Percentiles rank a stretch among this genome's conserved stretches.
phyloP scores from a whole-genome alignment of 2,888 invertebrate genomes.

The Dolichopus griseipennis region DNA sequence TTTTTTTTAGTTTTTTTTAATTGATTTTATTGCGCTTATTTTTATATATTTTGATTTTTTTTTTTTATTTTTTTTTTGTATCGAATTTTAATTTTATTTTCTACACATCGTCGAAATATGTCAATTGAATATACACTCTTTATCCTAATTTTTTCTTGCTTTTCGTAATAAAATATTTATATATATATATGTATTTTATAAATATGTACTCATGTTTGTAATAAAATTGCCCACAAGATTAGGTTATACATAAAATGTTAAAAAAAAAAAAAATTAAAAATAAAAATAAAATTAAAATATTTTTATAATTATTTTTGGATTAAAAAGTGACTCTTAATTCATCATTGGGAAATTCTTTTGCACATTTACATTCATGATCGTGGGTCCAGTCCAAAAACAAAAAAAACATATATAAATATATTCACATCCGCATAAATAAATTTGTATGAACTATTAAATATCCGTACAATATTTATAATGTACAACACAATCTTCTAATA shows the following conservation, averaged over 20 bases:
- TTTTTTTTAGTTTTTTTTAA: neutral
- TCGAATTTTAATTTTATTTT: neutral
- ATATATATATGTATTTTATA: neutral
- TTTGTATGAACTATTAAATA: no score
- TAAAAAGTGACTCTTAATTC: neutral
- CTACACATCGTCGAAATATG: neutral
- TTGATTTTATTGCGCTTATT: conserved; percentile 2
- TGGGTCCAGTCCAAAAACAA: neutral
- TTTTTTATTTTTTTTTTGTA: no score
- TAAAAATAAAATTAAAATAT: neutral
- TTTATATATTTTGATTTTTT: no score
- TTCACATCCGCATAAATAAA: no score
- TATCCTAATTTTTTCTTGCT: neutral
- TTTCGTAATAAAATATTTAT: no score
- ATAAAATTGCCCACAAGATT: neutral
- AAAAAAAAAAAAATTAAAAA: neutral
- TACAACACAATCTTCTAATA: no score
- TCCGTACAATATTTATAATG: no score
- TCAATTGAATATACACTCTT: neutral
- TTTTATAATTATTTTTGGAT: neutral
- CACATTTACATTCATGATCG: neutral
- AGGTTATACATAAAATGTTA: neutral
- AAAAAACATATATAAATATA: no score
- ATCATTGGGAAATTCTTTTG: neutral
- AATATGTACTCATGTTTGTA: neutral